Evolutionary conservation across 2,797 vertebrate species (phyloP), one percentile per base, ranked within the genome.

Genomic region (Anabacerthia variegaticeps): DNA sequence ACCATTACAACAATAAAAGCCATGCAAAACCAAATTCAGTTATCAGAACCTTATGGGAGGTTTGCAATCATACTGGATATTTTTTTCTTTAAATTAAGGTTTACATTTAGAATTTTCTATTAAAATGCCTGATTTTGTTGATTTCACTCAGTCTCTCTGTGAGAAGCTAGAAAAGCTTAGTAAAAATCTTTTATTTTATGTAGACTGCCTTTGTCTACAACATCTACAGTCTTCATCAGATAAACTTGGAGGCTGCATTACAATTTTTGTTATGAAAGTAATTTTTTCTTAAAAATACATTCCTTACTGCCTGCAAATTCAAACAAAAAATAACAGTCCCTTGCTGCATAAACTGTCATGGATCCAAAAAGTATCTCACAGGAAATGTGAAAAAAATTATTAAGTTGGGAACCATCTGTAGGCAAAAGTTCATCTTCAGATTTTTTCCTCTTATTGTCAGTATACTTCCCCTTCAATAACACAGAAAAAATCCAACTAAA

Each of bases 21-120:
- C 48, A 85, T 43, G 59, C 46, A 69, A 76, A 58, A 12, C 11
- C 20, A 89, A 94, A 96, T 95, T 81, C 69, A 76, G 69, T 93
- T 82, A 66, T 91, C 73, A 87, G 54, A 89, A 76, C 30, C 49
- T 81, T 81, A 72, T 85, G 36, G 51, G 67, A 78, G 44, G 34
- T 54, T 83, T 89, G 79, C 58, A 88, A 66, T 90, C 61, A 61
- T 49, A 61, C 9, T 44, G 80, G 6, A 15, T 51, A 39, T 36
- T 59, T 61, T 68, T 32, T 75, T 49, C 62, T 71, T 23, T 44
- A 58, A 41, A 86, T 54, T 32, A 54, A 92, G 7, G 17, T 22
- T 95, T 88, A 69, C 4, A 43, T 61, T 84, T 59, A 85, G 49
- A 91, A 54, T 51, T 88, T 73, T 65, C 30, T 7, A n/a, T 75